Evolutionary conservation across 2,113 vertebrate genomes (phyloP).

Genomic region (Raja brachyura): DNA sequence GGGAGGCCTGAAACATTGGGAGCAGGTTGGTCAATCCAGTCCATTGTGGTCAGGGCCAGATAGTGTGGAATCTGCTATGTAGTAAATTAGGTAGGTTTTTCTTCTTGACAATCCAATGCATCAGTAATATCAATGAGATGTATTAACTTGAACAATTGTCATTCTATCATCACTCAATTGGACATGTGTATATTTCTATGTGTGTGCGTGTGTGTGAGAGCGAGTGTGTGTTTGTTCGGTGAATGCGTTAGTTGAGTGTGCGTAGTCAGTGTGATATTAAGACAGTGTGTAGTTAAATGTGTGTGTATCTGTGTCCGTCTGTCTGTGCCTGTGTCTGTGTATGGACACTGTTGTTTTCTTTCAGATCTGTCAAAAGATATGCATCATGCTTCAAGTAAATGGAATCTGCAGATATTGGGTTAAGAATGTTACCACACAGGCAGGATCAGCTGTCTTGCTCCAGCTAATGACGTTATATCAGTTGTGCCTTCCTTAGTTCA

Average conservation of each 20-base stretch:
- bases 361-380: conserved; percentile 24
- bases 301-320: background rate
- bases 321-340: background rate
- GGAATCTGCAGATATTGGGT: conserved; percentile 21
- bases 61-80: no score
- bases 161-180: background rate
- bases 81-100: no score
- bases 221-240: no score
- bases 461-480: conserved; percentile 27
- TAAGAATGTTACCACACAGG: conserved; percentile 37
- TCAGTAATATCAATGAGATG: no score
- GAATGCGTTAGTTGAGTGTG: background rate
- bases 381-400: conserved; percentile 26
- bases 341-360: conserved; percentile 6
- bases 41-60: no score
- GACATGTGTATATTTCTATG: background rate
- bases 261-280: no score
- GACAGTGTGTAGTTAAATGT: background rate
- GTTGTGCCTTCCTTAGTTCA: background rate
- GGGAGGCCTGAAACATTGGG: no score
- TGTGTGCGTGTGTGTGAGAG: no score
- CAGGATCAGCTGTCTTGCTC: conserved; percentile 24
- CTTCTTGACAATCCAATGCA: no score
- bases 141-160: no score
- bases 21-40: no score